Base-by-base conservation (phyloP, 2,113 vertebrate species). In the Casuarius casuarius region DNA sequence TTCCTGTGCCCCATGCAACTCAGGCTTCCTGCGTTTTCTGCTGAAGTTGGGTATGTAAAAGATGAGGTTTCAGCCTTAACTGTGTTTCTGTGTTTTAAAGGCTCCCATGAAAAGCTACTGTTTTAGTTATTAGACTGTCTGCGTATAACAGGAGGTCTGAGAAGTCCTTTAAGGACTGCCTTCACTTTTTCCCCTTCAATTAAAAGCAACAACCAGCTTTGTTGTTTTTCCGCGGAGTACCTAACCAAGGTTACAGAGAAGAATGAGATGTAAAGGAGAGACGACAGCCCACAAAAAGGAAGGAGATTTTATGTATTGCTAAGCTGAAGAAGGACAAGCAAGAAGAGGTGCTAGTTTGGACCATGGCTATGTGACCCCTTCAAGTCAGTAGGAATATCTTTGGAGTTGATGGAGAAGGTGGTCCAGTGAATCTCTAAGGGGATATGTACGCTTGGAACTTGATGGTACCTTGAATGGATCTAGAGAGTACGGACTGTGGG, bases 21-120 rank as follows among this genome's bases (percentile, higher is more conserved):
- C 54, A 82, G 78, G 19, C 59, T 92, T 87, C 40, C 46, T 80
- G 70, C 3, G 2, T 70, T 92, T 94, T 94, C 74, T 92, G 49
- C 71, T 87, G 68, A 51, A 87, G 31, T 8, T 77, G 42, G 42
- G 5, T 84, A 70, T 46, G 77, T 90, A 82, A 96, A 95, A 94
- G 73, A 87, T 70, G 70, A 87, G 58, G 35, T 93, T 96, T 81
- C 80, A 65, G 31, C n/a, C 46, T 63, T 82, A 46, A 66, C 14
- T 1, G 42, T 86, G 76, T 89, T 95, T 56, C 88, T 84, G 72
- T 19, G 38, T 89, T 96, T 94, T 73, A 46, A 80, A 81, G 65
- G 70, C 75, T 84, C 38, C 86, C 21, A 28, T 62, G 74, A 84
- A 89, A 90, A 89, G 52, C 83, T 84, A 46, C 40, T 65, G 71